Base-by-base conservation (phyloP, 2,113 vertebrate species). In the Hydrolagus affinis region DNA sequence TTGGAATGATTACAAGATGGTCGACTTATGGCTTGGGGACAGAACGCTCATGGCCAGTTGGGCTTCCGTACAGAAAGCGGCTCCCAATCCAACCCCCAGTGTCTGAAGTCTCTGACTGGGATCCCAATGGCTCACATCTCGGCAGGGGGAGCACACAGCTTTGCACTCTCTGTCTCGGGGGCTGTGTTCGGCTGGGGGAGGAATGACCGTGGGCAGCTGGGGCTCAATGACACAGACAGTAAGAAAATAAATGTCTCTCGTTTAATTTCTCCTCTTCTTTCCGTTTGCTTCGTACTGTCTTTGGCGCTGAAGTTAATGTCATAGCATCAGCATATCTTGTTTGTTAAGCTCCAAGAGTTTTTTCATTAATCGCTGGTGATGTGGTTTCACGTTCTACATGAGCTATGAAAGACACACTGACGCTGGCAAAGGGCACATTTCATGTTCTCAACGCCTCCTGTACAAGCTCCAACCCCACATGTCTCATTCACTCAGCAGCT, bases 111-210 rank as follows among this genome's bases (percentile, higher is more conserved):
- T 57, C 90, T 99, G 6, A 88, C 91, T 44, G 96, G 96, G 69
- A 88, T 97, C 87, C 93, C 97, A 11, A 86, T 98, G 72, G 93
- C 94, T 85, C 95, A 95, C 30, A 94, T 98, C 86, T 93, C 93
- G 0, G 94, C 96, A 0, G 97, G 97, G 86, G 95, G 94, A 87
- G 92, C 94, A 90, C 96, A 98, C 92, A 97, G 95, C 75, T 86
- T 91, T 1, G 92, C 90, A 0, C 90, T 98, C 85, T 97, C 97
- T 7, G 89, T 96, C 86, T 96, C 96, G 0, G 96, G 97, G 86
- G 94, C 94, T 0, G 92, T 97, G 21, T 98, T 95, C 57, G 95
- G 94, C 0, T 99, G 97, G 97, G 97, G 97, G 85, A 96, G 92
- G 89, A 99, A 98, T 74, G 72, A 88, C 85, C 93, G 88, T 0